A percentile compares a stretch with the other conserved stretches of the same genome.
Conservation (phyloP, 2,888 invertebrate genomes). For the Epirrhoe alternata region DNA sequence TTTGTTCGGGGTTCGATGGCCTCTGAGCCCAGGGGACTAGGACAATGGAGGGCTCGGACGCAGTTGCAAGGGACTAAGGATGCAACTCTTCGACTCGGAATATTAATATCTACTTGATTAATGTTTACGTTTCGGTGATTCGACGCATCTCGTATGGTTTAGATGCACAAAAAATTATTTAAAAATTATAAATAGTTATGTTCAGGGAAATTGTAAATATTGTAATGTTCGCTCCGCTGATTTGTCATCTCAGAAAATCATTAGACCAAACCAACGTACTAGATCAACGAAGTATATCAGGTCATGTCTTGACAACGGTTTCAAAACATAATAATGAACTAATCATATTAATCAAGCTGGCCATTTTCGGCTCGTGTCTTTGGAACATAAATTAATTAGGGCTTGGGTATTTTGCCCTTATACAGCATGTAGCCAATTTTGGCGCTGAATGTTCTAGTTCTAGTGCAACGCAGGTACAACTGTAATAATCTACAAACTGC, state of each 20-base stretch:
- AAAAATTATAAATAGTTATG: not conserved
- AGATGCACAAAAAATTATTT: not conserved
- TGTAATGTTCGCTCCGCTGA: not conserved
- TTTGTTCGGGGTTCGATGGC: slow-evolving; percentile 60
- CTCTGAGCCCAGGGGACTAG: slow-evolving; percentile 62
- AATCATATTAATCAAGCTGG: too few relatives aligned
- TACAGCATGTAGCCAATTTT: too few relatives aligned
- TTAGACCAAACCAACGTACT: not conserved
- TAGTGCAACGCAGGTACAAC: too few relatives aligned
- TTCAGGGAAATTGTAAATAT: not conserved
- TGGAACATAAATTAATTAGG: too few relatives aligned
- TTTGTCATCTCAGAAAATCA: not conserved
- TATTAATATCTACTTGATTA: not conserved
- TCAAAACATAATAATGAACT: not conserved
- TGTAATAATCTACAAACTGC: not conserved
- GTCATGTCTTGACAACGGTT: not conserved
- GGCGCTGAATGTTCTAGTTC: too few relatives aligned
- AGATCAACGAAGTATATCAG: not conserved
- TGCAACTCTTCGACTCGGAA: slow-evolving; percentile 20
- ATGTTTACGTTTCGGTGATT: not conserved
- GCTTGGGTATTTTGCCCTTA: too few relatives aligned
- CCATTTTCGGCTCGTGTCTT: too few relatives aligned
- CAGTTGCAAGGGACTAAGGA: slow-evolving; percentile 38
- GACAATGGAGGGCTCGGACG: slow-evolving; percentile 52
- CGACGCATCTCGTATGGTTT: not conserved